phyloP scores from a whole-genome alignment of 2,113 vertebrate species.

The Rhabdomys dilectus region DNA sequence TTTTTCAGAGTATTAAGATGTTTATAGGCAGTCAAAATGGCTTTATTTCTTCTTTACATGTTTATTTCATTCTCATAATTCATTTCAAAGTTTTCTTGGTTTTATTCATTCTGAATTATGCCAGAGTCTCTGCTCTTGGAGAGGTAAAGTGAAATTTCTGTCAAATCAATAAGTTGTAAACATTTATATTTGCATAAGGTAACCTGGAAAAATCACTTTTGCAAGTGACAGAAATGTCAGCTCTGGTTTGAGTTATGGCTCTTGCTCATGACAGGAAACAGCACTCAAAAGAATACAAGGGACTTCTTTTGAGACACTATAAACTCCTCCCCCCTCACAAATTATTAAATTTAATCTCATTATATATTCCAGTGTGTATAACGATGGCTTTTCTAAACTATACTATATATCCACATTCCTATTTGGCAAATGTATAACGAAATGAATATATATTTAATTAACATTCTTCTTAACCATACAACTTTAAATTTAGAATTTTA shows the following conservation, averaged over 20 bases:
- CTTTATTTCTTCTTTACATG: neutral
- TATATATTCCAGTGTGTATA: conserved; percentile 26
- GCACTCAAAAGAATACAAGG: conserved; percentile 66
- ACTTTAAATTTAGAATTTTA: conserved; percentile 33
- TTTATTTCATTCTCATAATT: conserved; percentile 9
- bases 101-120: conserved; percentile 62
- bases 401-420: conserved; percentile 5
- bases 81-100: neutral
- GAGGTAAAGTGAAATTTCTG: conserved; percentile 55
- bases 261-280: conserved; percentile 62
- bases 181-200: conserved; percentile 75
- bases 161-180: conserved; percentile 76
- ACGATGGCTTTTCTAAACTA: conserved; percentile 48
- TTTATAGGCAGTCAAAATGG: neutral
- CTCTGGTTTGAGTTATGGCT: conserved; percentile 61
- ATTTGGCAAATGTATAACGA: neutral
- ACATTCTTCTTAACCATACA: neutral
- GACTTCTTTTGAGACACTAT: conserved; percentile 63
- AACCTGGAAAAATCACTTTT: conserved; percentile 68
- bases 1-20: neutral
- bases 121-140: conserved; percentile 24
- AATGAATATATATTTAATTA: conserved; percentile 9
- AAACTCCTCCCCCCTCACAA: rapidly evolving
- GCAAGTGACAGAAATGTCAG: conserved; percentile 66
- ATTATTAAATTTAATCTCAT: conserved; percentile 61